Evolutionary conservation across 2,113 vertebrate genomes (phyloP).

Genomic region (Murina feae): DNA sequence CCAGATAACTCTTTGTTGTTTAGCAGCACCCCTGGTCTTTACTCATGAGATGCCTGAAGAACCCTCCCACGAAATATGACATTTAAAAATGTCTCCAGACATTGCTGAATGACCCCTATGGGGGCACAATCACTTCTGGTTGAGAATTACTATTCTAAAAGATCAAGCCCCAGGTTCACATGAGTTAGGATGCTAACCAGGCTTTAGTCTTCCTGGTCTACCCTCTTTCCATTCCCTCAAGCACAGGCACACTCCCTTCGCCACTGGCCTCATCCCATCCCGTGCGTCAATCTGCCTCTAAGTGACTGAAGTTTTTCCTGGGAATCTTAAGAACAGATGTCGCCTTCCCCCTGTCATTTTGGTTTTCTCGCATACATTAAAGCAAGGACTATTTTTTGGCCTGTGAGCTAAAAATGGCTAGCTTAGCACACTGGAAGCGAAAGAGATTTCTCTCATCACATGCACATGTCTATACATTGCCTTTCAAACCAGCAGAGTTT

Average conservation of each 20-base stretch:
- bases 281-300: background rate
- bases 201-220: background rate
- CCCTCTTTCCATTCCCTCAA: background rate
- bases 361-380: conserved; percentile 31
- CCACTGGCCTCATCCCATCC: background rate
- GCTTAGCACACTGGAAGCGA: background rate
- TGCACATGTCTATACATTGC: background rate
- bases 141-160: background rate
- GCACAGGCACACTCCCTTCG: no score
- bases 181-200: background rate
- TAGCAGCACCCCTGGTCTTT: background rate
- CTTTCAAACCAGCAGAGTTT: background rate
- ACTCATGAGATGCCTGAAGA: background rate
- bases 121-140: background rate
- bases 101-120: background rate
- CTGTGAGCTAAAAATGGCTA: conserved; percentile 42
- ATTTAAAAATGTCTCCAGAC: background rate
- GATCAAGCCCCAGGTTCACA: background rate
- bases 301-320: background rate
- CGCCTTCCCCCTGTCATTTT: background rate
- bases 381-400: background rate
- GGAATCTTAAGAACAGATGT: conserved; percentile 33
- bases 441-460: conserved; percentile 11
- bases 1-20: background rate
- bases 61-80: background rate